Percentiles rank a stretch among this genome's conserved stretches.
These are phyloP conservation scores for Macrotis lagotis DNA, from an alignment of 2,113 vertebrate species.

Conservation along the genomic window DNA sequence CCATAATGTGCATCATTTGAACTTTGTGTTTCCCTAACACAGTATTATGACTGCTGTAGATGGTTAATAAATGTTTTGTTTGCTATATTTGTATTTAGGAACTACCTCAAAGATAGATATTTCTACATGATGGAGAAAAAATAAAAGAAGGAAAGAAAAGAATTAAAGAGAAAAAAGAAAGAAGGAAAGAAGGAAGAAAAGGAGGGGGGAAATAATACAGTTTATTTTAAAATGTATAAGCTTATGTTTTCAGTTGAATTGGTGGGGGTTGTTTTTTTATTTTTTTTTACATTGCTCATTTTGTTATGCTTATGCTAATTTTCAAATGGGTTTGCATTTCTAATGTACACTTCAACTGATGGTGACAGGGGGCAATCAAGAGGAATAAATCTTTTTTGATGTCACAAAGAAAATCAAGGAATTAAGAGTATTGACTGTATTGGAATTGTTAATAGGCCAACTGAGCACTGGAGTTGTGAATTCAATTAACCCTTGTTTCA, in stretches of 20 bases:
- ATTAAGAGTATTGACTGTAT: not conserved
- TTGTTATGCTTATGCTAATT: not conserved
- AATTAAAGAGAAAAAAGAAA: fast-evolving
- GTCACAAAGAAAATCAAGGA: not conserved
- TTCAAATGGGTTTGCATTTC: not conserved
- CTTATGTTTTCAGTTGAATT: not conserved
- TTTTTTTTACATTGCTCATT: not conserved
- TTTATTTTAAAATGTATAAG: not conserved
- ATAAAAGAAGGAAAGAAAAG: not conserved
- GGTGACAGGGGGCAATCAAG: slow-evolving; percentile 10
- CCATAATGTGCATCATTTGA: not conserved
- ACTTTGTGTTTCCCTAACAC: not conserved
- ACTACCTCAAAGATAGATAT: not conserved
- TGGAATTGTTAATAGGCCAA: not conserved
- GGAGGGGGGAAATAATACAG: not conserved
- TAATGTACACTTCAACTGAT: not conserved
- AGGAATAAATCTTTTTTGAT: not conserved
- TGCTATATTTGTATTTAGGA: not conserved
- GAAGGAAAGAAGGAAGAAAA: too few species aligned
- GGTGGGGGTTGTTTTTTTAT: not conserved
- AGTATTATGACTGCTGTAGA: not conserved
- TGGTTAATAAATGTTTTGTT: not conserved
- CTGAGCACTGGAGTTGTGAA: not conserved
- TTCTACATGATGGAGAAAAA: not conserved
- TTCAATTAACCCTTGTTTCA: not conserved